Evolutionary conservation across 2,888 invertebrate species (phyloP).

Genomic region (Emesis furor): DNA sequence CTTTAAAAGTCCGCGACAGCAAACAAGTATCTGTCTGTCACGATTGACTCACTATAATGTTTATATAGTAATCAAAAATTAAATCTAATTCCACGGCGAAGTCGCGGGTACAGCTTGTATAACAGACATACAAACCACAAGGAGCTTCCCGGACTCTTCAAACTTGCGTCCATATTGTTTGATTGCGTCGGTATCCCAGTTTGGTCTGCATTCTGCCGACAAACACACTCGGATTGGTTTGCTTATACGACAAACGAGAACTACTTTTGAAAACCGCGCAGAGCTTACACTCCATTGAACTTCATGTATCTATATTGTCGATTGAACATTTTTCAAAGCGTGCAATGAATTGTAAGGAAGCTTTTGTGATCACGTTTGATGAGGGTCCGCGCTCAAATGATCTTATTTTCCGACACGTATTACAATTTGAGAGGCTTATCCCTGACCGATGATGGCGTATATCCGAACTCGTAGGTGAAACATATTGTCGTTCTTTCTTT

Average conservation of each 20-base stretch:
- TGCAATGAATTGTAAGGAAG: not conserved
- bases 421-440: not conserved
- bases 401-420: conserved; percentile 4
- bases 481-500: not conserved
- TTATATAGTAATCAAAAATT: no score
- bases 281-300: conserved; percentile 16
- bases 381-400: not conserved
- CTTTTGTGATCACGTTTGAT: conserved; percentile 6
- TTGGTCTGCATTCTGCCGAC: not conserved
- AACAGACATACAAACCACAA: no score
- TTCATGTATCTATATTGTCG: not conserved
- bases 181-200: not conserved
- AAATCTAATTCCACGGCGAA: no score
- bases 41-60: no score
- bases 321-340: conserved; percentile 6
- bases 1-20: no score
- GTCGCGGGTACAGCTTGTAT: no score
- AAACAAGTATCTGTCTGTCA: no score
- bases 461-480: not conserved
- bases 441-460: not conserved
- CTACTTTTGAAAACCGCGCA: not conserved
- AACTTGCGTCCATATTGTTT: not conserved
- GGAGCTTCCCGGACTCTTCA: not conserved
- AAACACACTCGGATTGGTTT: not conserved
- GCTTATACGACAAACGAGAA: not conserved